These are phyloP conservation scores for Drosophila virilis DNA, from an alignment of 1,140 invertebrate genomes.

Conservation along the genomic window DNA sequence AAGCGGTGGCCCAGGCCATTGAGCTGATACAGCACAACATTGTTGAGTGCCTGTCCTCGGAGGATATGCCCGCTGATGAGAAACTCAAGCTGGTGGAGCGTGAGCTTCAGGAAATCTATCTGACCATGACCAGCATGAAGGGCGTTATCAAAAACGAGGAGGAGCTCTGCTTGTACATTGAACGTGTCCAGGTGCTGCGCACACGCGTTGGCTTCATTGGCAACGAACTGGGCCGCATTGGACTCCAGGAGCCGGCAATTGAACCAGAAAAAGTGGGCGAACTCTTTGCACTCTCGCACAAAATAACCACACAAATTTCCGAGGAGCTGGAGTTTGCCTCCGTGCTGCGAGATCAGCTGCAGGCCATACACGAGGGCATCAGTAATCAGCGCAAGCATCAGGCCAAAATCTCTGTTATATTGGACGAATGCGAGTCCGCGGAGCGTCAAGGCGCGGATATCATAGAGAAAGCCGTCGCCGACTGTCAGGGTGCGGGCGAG, in stretches of 20 bases:
- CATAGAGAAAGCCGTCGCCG: slow-evolving; percentile 88
- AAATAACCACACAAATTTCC: slow-evolving; percentile 88
- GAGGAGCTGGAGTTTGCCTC: slow-evolving; percentile 91
- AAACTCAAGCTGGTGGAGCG: slow-evolving; percentile 90
- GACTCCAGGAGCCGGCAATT: slow-evolving; percentile 87
- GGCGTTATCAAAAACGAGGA: slow-evolving; percentile 92
- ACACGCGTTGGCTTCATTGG: slow-evolving; percentile 90
- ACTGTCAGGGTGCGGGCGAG: slow-evolving; percentile 88
- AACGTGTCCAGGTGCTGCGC: slow-evolving; percentile 90
- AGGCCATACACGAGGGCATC: slow-evolving; percentile 89
- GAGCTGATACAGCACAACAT: slow-evolving; percentile 88
- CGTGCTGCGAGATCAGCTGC: slow-evolving; percentile 89
- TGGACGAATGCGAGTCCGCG: slow-evolving; percentile 89
- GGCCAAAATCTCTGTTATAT: slow-evolving; percentile 86
- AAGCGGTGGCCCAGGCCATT: slow-evolving; percentile 87
- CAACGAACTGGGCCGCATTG: slow-evolving; percentile 90
- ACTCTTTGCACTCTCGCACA: slow-evolving; percentile 88
- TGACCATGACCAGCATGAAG: slow-evolving; percentile 88
- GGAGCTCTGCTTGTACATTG: slow-evolving; percentile 91
- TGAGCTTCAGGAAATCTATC: slow-evolving; percentile 89
- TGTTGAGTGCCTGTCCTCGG: slow-evolving; percentile 88
- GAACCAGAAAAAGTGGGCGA: slow-evolving; percentile 91
- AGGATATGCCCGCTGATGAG: slow-evolving; percentile 89
- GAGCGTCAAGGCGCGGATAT: slow-evolving; percentile 89
- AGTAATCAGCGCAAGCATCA: slow-evolving; percentile 88